A percentile compares a stretch with the other conserved stretches of the same genome.
phyloP scores from a whole-genome alignment of 2,113 vertebrate genomes.

The Scophthalmus maximus region DNA sequence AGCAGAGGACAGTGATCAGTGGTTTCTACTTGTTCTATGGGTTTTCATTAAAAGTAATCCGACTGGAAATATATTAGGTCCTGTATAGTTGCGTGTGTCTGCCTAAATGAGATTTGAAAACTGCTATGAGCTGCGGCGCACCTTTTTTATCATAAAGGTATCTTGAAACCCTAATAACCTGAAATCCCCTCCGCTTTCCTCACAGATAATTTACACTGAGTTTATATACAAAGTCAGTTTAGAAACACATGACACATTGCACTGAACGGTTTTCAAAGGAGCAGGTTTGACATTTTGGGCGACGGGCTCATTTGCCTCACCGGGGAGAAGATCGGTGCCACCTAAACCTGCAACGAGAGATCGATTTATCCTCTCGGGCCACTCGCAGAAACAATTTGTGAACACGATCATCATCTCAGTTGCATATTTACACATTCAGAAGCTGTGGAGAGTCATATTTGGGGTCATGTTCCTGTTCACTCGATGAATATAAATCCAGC shows the following conservation, averaged over 20 bases:
- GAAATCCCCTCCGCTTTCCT: conserved; percentile 41
- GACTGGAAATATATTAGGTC: conserved; percentile 42
- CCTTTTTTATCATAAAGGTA: conserved; percentile 29
- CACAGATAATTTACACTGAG: conserved; percentile 53
- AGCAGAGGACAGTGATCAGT: conserved; percentile 34
- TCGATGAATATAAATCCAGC: no score
- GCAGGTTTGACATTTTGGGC: conserved; percentile 41
- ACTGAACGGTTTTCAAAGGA: conserved; percentile 47
- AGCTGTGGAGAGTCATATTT: not conserved
- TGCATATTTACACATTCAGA: not conserved
- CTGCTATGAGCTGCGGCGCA: conserved; percentile 30
- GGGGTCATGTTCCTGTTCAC: no score
- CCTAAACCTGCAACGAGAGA: not conserved
- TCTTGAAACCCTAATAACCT: conserved; percentile 38
- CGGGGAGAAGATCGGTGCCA: not conserved
- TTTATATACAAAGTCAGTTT: conserved; percentile 63
- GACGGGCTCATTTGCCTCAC: not conserved
- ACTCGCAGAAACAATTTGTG: not conserved
- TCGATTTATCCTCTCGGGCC: no score
- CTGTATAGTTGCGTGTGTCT: conserved; percentile 13
- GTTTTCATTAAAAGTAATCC: conserved; percentile 50
- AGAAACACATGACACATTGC: conserved; percentile 39
- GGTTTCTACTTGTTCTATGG: conserved; percentile 52
- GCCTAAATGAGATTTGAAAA: conserved; percentile 46
- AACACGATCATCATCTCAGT: not conserved